Evolutionary conservation across 2,113 vertebrate species (phyloP), one percentile per base, ranked within the genome.

Genomic region (Crypturellus undulatus): DNA sequence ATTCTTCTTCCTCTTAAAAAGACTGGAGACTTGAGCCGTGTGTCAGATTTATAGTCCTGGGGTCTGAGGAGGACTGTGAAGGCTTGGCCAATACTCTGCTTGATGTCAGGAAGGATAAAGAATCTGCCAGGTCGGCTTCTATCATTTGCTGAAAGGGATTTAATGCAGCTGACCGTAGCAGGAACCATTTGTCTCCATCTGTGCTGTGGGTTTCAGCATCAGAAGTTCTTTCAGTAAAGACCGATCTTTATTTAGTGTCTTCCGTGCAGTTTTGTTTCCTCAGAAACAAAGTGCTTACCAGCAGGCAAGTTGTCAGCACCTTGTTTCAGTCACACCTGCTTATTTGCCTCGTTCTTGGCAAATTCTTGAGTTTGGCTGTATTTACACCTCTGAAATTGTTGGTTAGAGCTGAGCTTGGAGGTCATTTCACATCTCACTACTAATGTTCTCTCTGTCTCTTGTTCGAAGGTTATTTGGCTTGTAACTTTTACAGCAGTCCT

Each of bases 381-480:
- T 38, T 34, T 52, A 38, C 21, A 45, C 43, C 47, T 17, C 40
- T 36, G 72, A 52, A 38, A 38, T 30, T 51, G 42, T 47, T 30
- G 36, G 34, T 52, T 70, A 22, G n/a, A 28, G 10, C 63, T 24
- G 22, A 79, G 62, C 30, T 65, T 72, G 51, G 43, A 24, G 45
- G 49, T 45, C 15, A 45, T 34, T 82, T 47, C 59, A 14, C 26
- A 40, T 84, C 70, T 70, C 73, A 32, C 19, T 38, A 79, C 64
- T 89, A 47, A 30, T 63, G 12, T 83, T 85, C 30, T 87, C 58
- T 62, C 59, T 70, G 32, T 60, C 40, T 77, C 32, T 67, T 58
- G 17, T 72, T 73, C 67, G 58, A 95, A 97, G 97, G 47, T 90
- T 36, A 63, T 98, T 81, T 98, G 97, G 97, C 52, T 97, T 38